Percentiles rank a stretch among this genome's conserved stretches.
phyloP scores from a whole-genome alignment of 2,797 vertebrate species.

The Lindbergichthys nudifrons region DNA sequence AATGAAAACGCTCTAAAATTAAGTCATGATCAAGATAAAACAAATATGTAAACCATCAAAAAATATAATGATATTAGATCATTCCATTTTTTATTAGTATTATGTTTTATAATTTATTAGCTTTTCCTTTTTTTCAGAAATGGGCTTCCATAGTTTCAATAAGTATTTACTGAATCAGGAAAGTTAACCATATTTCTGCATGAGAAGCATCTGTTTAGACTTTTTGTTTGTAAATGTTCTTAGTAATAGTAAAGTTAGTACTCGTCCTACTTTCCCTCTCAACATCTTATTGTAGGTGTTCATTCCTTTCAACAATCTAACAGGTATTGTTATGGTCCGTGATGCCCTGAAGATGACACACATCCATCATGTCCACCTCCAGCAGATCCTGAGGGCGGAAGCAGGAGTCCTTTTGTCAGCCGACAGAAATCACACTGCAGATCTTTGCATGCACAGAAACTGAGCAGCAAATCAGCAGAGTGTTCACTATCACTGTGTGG shows the following conservation, averaged over 20 bases:
- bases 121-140: neutral
- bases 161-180: neutral
- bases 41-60: too few relatives aligned
- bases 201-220: neutral
- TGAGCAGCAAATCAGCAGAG: conserved; percentile 57
- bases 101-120: neutral
- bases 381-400: conserved; percentile 44
- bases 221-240: neutral
- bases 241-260: neutral
- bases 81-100: too few relatives aligned
- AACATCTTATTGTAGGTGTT: neutral
- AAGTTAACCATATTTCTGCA: neutral
- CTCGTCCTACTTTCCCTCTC: neutral
- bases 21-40: neutral
- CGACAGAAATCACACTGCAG: conserved; percentile 46
- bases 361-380: conserved; percentile 32
- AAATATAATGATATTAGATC: too few relatives aligned
- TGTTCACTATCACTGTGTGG: conserved; percentile 54
- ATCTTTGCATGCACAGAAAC: conserved; percentile 62
- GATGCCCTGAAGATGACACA: conserved; percentile 29
- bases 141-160: neutral
- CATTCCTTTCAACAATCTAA: neutral
- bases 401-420: conserved; percentile 53
- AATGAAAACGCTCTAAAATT: neutral
- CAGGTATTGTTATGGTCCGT: conserved; percentile 30